These are phyloP conservation scores for Acanthosepion esculentum DNA, from an alignment of 2,888 invertebrate genomes.

Conservation along the genomic window DNA sequence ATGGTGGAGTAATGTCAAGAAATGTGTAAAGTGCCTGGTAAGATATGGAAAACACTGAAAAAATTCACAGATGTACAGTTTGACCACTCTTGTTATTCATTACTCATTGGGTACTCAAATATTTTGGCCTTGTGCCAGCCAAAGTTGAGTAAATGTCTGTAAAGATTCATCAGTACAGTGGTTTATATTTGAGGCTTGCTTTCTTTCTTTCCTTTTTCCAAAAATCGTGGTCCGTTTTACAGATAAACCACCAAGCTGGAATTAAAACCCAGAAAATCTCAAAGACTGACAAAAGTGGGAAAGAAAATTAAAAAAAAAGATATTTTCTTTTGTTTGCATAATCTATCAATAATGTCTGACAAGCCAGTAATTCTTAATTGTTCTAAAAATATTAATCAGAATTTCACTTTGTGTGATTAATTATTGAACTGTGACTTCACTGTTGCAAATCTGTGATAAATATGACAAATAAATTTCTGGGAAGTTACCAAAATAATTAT, in stretches of 20 bases:
- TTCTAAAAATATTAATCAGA: not conserved
- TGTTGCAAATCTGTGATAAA: not conserved
- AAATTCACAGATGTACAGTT: too few relatives aligned
- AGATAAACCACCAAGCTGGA: not conserved
- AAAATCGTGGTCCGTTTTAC: not conserved
- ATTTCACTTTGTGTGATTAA: not conserved
- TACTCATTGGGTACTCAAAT: too few relatives aligned
- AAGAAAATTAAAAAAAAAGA: not conserved
- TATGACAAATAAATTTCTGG: not conserved
- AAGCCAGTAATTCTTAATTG: not conserved
- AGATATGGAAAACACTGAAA: too few relatives aligned
- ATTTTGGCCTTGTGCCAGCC: too few relatives aligned
- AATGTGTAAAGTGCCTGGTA: too few relatives aligned
- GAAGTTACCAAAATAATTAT: slow-evolving; percentile 5
- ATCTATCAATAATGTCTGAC: slow-evolving; percentile 9
- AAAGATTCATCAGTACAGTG: too few relatives aligned
- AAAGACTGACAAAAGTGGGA: not conserved
- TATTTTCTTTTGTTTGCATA: not conserved
- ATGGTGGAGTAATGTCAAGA: too few relatives aligned
- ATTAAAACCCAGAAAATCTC: not conserved
- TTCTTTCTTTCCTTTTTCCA: too few relatives aligned
- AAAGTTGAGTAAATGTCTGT: too few relatives aligned
- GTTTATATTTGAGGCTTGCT: too few relatives aligned
- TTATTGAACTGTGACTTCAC: not conserved
- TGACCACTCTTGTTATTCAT: too few relatives aligned